Evolutionary conservation across 2,113 vertebrate genomes (phyloP).

Genomic region (Amazona guildingii): DNA sequence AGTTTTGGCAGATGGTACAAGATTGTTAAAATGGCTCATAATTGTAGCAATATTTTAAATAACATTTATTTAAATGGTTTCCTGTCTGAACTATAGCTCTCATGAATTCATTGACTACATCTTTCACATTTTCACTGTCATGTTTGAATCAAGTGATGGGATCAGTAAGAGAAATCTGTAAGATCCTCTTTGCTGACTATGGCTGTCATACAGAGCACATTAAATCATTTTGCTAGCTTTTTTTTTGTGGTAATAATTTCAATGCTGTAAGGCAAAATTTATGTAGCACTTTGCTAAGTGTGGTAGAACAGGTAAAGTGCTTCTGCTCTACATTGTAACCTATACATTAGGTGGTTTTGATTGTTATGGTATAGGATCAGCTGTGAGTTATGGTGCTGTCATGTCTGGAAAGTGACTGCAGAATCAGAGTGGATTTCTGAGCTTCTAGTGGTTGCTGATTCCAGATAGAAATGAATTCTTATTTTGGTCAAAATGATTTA

Average conservation of each 20-base stretch:
- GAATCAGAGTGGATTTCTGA: neutral
- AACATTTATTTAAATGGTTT: neutral
- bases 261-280: neutral
- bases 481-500: neutral
- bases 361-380: neutral
- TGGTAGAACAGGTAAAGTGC: neutral
- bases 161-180: neutral
- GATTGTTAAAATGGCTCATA: neutral
- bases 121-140: neutral
- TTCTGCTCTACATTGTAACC: neutral
- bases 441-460: neutral
- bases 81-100: neutral
- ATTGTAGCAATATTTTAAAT: neutral
- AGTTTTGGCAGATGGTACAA: neutral
- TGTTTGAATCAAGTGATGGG: neutral
- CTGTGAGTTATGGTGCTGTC: neutral
- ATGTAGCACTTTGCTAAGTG: neutral
- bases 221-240: neutral
- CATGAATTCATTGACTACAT: neutral
- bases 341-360: neutral
- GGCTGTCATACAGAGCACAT: neutral
- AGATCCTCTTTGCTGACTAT: neutral
- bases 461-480: neutral
- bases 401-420: neutral
- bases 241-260: neutral